Percentiles rank a stretch among this genome's conserved stretches.
These are phyloP conservation scores for Ictalurus furcatus DNA, from an alignment of 2,113 vertebrate species.

Conservation along the genomic window DNA sequence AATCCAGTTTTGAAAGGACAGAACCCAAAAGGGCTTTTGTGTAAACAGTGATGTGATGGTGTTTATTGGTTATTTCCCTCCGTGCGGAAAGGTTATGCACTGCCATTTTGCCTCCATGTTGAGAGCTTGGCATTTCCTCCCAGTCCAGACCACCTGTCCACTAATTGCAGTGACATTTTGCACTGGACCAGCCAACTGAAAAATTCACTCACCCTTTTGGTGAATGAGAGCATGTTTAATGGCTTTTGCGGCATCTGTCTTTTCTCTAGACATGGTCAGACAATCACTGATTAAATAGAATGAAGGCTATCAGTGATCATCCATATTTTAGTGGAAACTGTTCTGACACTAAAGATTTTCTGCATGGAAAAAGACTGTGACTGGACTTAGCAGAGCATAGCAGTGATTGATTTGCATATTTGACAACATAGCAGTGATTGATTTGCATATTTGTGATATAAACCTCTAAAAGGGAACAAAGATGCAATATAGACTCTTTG, in stretches of 20 bases:
- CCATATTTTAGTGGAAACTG: slow-evolving; percentile 44
- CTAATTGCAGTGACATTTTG: slow-evolving; percentile 61
- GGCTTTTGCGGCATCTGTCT: slow-evolving; percentile 38
- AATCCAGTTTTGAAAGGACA: slow-evolving; percentile 48
- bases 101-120: slow-evolving; percentile 43
- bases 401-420: neutral
- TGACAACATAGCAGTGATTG: too few species aligned
- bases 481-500: neutral
- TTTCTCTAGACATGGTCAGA: slow-evolving; percentile 26
- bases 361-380: neutral
- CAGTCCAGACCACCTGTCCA: slow-evolving; percentile 48
- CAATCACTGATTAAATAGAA: slow-evolving; percentile 32
- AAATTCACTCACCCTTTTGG: slow-evolving; percentile 19
- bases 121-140: slow-evolving; percentile 56
- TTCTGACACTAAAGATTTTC: neutral
- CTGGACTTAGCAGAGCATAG: neutral
- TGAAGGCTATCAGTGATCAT: slow-evolving; percentile 50
- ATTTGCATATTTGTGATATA: neutral
- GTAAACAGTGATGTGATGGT: slow-evolving; percentile 46
- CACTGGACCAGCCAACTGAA: slow-evolving; percentile 25
- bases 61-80: slow-evolving; percentile 48
- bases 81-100: slow-evolving; percentile 46
- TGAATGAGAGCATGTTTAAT: slow-evolving; percentile 42
- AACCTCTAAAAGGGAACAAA: neutral
- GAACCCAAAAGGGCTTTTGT: slow-evolving; percentile 47